phyloP scores from a whole-genome alignment of 2,797 vertebrate genomes.

The Hypotaenidia philippensis region DNA sequence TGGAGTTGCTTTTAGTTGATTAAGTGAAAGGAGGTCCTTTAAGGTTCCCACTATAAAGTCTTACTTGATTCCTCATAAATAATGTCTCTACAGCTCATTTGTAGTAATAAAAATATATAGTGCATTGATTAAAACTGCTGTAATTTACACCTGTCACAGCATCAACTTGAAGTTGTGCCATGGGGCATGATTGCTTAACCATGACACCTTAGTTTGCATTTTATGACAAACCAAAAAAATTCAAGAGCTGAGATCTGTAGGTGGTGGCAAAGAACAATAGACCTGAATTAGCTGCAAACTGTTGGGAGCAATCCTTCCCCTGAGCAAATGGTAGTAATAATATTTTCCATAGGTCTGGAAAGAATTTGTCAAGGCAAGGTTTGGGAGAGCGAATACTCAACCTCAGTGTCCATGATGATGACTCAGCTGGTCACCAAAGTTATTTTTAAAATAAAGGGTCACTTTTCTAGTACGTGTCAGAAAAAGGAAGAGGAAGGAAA shows the following conservation, averaged over 20 bases:
- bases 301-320: not conserved
- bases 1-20: not conserved
- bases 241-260: not conserved
- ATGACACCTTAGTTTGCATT: not conserved
- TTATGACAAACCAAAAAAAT: not conserved
- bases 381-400: not conserved
- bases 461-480: not conserved
- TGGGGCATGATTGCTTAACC: not conserved
- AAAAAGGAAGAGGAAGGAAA: not conserved
- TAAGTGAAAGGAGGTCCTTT: not conserved
- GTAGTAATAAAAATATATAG: constrained; percentile 9
- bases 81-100: not conserved
- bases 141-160: not conserved
- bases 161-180: not conserved
- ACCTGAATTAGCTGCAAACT: not conserved
- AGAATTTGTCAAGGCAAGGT: not conserved
- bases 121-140: not conserved
- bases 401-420: not conserved
- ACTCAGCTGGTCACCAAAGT: not conserved
- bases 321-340: not conserved
- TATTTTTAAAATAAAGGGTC: not conserved
- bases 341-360: not conserved
- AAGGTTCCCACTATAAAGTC: not conserved
- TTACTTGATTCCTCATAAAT: constrained; percentile 22
- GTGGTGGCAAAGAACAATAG: not conserved